These are phyloP conservation scores for Thamnophis elegans DNA, from an alignment of 2,797 vertebrate species.

Conservation along the genomic window DNA sequence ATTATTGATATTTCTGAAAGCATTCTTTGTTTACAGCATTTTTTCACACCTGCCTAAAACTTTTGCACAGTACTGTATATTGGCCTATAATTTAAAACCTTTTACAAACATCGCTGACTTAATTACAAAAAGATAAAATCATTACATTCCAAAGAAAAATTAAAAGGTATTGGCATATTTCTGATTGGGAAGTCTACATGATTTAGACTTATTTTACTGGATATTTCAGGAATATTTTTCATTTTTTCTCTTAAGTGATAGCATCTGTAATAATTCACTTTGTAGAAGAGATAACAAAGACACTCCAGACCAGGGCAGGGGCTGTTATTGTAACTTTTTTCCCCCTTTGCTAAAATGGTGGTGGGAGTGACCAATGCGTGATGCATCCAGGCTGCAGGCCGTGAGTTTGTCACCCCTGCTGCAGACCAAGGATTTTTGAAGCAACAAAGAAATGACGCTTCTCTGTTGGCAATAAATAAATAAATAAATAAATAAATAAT, in stretches of 20 bases:
- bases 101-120: not conserved
- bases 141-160: not conserved
- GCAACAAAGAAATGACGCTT: not conserved
- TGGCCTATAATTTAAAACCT: not conserved
- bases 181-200: not conserved
- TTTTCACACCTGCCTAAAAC: too few species aligned
- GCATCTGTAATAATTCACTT: not conserved
- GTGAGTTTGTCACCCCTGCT: too few species aligned
- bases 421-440: not conserved
- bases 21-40: too few species aligned
- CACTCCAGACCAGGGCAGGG: not conserved
- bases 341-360: too few species aligned
- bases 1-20: too few species aligned
- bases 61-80: too few species aligned
- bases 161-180: not conserved
- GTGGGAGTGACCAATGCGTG: too few species aligned
- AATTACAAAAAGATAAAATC: not conserved
- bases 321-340: too few species aligned
- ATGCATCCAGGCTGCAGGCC: too few species aligned
- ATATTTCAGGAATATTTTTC: not conserved
- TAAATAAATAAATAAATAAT: too few species aligned
- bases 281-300: not conserved
- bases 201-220: not conserved
- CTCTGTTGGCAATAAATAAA: too few species aligned
- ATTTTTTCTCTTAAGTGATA: not conserved